Evolutionary conservation across 2,113 vertebrate genomes (phyloP), one percentile per base, ranked within the genome.

Genomic region (Microcebus murinus): DNA sequence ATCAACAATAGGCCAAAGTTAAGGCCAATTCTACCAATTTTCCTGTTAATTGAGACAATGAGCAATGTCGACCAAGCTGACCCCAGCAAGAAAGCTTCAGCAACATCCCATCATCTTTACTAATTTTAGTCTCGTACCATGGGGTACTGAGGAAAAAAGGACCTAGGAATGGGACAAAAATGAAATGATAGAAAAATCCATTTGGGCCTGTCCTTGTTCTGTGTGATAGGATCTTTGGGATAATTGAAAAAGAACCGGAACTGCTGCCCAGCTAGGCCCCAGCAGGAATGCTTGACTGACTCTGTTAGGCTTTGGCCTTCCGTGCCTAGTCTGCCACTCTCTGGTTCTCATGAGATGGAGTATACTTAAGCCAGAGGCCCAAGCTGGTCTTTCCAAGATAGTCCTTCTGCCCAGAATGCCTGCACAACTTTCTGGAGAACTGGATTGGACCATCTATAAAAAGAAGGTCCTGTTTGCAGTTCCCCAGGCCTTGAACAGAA

Each of bases 191-290:
- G 25, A 55, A 55, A 90, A 87, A 45, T 80, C 36, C 31, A 63
- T 3, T 65, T 96, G 71, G 91, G 29, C 6, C 14, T 65, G 39
- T 67, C 21, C 34, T 87, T 87, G 34, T 61, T 90, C 89, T 74
- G 59, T n/a, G 39, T 90, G 82, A 88, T 31, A 82, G 48, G 27
- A 73, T 70, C 48, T 88, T 87, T 52, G 48, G 4, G 39, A 13
- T 82, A 86, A 86, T 74, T 42, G 34, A 94, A 77, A 94, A 97
- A 71, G 90, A 94, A 92, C 36, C 71, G 31, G 15, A 96, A 63
- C 42, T 94, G 45, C 23, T 86, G 36, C 31, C 57, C 91, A 93
- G 61, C 61, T 25, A 92, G 67, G 10, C 11, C 55, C 70, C 73
- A 83, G 59, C 91, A 50, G 71, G 45, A 77, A 74, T 52, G 34